These are phyloP conservation scores for Strigamia maritima DNA, from an alignment of 2,888 invertebrate species.

Conservation along the genomic window DNA sequence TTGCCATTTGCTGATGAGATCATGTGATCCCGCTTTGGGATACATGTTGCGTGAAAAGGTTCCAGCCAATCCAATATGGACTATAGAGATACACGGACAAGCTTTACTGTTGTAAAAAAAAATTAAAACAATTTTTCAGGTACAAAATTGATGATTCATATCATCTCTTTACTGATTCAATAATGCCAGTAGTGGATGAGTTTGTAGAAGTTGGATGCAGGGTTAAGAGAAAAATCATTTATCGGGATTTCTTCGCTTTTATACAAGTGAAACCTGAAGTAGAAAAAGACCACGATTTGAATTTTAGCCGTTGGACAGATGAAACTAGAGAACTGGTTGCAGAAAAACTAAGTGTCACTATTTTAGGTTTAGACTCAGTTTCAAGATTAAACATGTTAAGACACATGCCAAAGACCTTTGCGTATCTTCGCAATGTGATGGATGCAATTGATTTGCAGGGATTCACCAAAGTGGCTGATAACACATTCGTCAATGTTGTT, in stretches of 20 bases:
- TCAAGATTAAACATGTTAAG: constrained; percentile 73
- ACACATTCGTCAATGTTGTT: constrained; percentile 47
- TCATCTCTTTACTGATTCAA: neutral
- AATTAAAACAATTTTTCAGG: neutral
- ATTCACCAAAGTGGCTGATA: constrained; percentile 58
- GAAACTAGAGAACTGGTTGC: neutral
- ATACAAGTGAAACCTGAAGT: constrained; percentile 29
- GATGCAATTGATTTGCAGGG: constrained; percentile 71
- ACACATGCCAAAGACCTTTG: constrained; percentile 69
- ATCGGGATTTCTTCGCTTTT: neutral
- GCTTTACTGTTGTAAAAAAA: too few relatives aligned
- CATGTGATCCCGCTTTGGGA: too few relatives aligned
- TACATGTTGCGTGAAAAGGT: too few relatives aligned
- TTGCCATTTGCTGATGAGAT: too few relatives aligned
- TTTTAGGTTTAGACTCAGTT: constrained; percentile 81
- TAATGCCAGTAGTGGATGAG: neutral
- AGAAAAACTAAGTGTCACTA: constrained; percentile 62
- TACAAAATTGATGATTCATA: neutral
- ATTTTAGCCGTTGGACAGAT: neutral
- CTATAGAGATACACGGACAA: too few relatives aligned
- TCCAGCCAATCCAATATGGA: too few relatives aligned
- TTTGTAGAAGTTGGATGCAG: neutral
- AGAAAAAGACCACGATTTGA: neutral
- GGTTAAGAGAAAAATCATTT: neutral
- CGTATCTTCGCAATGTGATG: constrained; percentile 62